Conservation (phyloP, 2,888 invertebrate genomes). For the Leptopilina syphax region DNA sequence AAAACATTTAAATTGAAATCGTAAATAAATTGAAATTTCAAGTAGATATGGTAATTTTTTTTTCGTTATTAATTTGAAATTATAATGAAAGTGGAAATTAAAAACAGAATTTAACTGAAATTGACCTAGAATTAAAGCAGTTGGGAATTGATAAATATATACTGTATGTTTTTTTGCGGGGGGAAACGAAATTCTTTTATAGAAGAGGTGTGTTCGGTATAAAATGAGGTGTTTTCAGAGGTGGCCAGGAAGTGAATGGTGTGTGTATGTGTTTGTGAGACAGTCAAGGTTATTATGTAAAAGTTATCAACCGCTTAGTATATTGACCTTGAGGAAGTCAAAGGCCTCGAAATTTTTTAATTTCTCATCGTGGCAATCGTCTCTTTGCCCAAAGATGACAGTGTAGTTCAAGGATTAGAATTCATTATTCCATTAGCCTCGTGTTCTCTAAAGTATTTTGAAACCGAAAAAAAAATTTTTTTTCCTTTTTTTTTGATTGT, state of each 20-base stretch:
- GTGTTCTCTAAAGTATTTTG: not conserved
- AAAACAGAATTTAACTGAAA: not conserved
- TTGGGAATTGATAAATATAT: no score
- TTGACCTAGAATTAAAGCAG: not conserved
- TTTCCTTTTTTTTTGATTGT: not conserved
- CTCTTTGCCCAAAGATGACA: not conserved
- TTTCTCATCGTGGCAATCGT: conserved; percentile 38
- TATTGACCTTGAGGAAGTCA: conserved; percentile 58
- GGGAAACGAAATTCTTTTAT: no score
- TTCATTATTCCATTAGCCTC: not conserved
- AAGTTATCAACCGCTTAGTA: conserved; percentile 65
- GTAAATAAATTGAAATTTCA: no score
- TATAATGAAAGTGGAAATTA: no score
- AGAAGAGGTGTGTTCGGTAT: conserved; percentile 32
- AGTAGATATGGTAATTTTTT: no score
- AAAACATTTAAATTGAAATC: no score
- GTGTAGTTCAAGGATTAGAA: conserved; percentile 20
- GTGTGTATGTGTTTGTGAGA: conserved; percentile 55
- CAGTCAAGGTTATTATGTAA: conserved; percentile 62
- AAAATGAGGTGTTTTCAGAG: conserved; percentile 33
- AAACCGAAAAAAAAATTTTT: conserved; percentile 4
- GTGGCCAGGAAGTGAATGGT: conserved; percentile 69
- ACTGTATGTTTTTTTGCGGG: no score
- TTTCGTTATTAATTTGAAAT: no score
- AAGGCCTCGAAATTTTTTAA: conserved; percentile 52